Conservation (phyloP, 2,113 vertebrate genomes). For the Phalacrocorax pelagicus region DNA sequence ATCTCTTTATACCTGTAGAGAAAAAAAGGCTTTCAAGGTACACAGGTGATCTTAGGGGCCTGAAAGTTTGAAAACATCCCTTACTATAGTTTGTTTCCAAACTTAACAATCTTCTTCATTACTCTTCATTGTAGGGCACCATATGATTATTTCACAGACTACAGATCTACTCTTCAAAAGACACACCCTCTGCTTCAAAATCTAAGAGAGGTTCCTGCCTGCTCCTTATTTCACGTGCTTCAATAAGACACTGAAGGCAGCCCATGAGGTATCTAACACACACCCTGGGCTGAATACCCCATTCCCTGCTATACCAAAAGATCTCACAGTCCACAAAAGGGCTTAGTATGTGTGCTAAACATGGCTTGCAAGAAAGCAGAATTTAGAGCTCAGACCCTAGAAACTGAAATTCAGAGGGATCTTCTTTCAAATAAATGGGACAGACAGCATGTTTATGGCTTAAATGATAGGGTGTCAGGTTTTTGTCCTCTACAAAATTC, state of each 20-base stretch:
- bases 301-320: constrained; percentile 5
- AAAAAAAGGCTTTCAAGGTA: neutral
- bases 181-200: neutral
- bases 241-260: constrained; percentile 23
- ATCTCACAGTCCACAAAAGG: neutral
- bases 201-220: neutral
- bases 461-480: neutral
- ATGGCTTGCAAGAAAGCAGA: constrained; percentile 1
- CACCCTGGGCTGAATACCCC: neutral
- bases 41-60: neutral
- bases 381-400: neutral
- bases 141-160: neutral
- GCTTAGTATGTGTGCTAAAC: neutral
- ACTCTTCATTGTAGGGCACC: neutral
- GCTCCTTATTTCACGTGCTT: neutral
- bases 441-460: neutral
- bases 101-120: neutral
- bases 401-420: neutral
- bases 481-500: constrained; percentile 12
- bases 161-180: neutral
- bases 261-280: neutral
- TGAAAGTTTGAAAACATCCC: neutral
- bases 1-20: neutral
- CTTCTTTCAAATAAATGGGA: constrained; percentile 18
- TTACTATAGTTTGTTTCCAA: neutral